Conservation (phyloP, 1,140 invertebrate species). For the Rhopalosiphum maidis region DNA sequence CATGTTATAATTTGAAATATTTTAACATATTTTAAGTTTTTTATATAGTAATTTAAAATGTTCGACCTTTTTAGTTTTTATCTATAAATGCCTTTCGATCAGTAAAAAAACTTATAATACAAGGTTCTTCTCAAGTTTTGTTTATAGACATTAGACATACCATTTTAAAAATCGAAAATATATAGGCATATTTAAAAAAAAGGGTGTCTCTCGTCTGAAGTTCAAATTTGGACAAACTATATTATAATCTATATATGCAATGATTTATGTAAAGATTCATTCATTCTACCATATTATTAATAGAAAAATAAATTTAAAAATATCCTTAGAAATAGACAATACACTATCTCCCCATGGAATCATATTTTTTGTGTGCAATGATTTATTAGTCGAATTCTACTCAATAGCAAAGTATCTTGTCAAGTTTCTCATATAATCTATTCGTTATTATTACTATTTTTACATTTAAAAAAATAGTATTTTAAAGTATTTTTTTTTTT, state of each 20-base stretch:
- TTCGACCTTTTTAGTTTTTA: not conserved
- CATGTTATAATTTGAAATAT: too few species aligned
- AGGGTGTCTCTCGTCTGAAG: too few species aligned
- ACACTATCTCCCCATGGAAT: not conserved
- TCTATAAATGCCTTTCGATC: not conserved
- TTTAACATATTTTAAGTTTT: too few species aligned
- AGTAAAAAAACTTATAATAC: too few species aligned
- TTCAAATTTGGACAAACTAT: too few species aligned
- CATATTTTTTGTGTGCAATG: not conserved
- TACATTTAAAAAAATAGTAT: not conserved
- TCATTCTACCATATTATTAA: too few species aligned
- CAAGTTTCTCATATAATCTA: not conserved
- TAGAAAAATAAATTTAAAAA: not conserved
- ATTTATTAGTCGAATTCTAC: not conserved
- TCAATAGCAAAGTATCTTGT: not conserved
- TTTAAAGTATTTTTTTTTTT: not conserved
- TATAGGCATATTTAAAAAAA: not conserved
- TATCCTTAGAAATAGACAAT: not conserved
- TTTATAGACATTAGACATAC: not conserved
- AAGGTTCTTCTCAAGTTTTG: not conserved
- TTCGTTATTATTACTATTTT: not conserved
- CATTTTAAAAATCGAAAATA: not conserved
- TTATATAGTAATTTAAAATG: not conserved
- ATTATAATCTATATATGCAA: too few species aligned
- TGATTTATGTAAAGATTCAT: too few species aligned